Base-by-base conservation (phyloP, 23 tunicate genomes). In the Halocynthia aurantium region DNA sequence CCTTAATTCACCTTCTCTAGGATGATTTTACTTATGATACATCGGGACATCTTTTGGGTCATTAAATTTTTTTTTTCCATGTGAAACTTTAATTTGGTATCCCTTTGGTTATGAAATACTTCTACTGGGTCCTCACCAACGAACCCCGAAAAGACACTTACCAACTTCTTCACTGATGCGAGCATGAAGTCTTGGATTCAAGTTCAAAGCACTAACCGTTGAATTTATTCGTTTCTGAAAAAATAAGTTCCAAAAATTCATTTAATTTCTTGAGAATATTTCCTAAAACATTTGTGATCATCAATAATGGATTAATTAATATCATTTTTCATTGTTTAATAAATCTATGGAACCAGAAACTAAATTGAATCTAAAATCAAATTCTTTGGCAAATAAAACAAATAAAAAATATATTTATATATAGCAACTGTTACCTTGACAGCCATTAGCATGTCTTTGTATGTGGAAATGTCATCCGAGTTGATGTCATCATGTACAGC, bases 401-500 rank as follows among this genome's bases (percentile, higher is more conserved):
- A n/a, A 2, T 13, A 5, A n/a, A 58, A n/a, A 58, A 58, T 13
- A 58, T 15, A 58, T 13, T 13, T 13, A 13, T 58, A 58, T 58
- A 13, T 58, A 31, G 1, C 4, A 31, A 31, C 44, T 4, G 44
- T 74, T 53, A 74, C 78, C 20, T 74, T 65, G 54, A 74, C 56
- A 13, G 55, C 78, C 0, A 8, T 4, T 10, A 74, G 55, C 56
- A 20, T 12, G 60, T 52, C 15, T 31, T 74, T 74, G 60, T 54
- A 56, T 8, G n/a, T 8, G 8, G 21, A 44, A 56, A 58, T 52
- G 13, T 70, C 49, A 51, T 62, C 76, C 50, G 55, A 77, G 53
- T 84, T 77, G 69, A 44, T 22, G 40, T 77, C 70, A 52, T 67
- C 78, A 54, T 74, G 31, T 8, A 62, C 19, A 19, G 81, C 81